Base-by-base conservation (phyloP, 1,140 invertebrate species). In the Drosophila mojavensis region DNA sequence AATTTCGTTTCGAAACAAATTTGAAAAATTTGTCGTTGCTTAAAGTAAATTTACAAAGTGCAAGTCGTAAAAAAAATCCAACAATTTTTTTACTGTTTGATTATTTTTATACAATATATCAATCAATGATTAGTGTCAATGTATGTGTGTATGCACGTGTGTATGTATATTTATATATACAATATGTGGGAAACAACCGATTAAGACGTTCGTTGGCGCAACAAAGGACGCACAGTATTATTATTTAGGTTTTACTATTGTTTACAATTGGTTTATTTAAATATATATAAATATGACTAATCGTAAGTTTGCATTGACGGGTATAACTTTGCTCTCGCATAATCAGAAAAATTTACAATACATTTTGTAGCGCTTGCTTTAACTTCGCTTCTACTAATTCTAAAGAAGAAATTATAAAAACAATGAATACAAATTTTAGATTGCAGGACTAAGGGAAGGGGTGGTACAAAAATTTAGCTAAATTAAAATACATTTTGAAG, bases 151-250 rank as follows among this genome's bases (percentile, higher is more conserved):
- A 53, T 55, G 33, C 66, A 48, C 73, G 61, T 75, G 15, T 54
- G 33, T 75, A 48, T 58, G 53, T 60, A 65, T 51, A 55, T 70
- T 48, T 70, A 60, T 85, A 86, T 88, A 77, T 84, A 86, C 58
- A 61, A 62, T 83, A 79, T 73, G 75, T 63, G 68, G 70, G 82
- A 65, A 65, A 84, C 81, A 85, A 84, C 81, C 81, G 69, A 78
- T 78, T 67, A 80, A 60, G 68, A 70, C 63, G 51, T 73, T 59
- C 79, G 17, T 69, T 63, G 69, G 48, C 65, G 53, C 63, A 70
- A 60, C 54, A 75, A 75, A 39, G 72, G 75, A 78, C 61, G 75
- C 65, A 79, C 73, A 80, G 62, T 59, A 60, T 60, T 61, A 56
- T 58, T 56, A 56, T 53, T 53, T 24, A 24, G 20, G n/a, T 53